Base-by-base conservation (phyloP, 2,888 invertebrate species). In the Nomada hirtipes region DNA sequence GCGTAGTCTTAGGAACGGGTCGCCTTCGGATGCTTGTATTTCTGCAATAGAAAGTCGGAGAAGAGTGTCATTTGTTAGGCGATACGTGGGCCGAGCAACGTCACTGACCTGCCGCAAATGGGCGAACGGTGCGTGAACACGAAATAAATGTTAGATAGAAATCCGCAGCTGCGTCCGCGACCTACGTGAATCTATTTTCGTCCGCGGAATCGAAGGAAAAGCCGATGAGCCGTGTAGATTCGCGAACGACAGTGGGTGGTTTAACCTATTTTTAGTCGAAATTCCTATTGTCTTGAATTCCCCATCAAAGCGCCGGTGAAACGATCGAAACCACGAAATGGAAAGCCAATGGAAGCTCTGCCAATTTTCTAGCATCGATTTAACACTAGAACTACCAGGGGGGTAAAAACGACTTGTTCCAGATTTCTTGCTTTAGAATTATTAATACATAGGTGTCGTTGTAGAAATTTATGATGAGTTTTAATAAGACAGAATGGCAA, bases 81-180 rank as follows among this genome's bases (percentile, higher is more conserved):
- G 80, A 78, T 86, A 85, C 89, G 88, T 88, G 84, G 86, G 86
- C 71, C 23, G 84, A 23, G 61, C 50, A 65, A 70, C 86, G 88
- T 83, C 83, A 83, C 88, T 89, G 89, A 89, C 88, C 88, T 88
- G 65, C 81, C 86, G 74, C 84, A 86, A 85, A 83, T 79, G 79
- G 86, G 26, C 50, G 76, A 82, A 81, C 84, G 79, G 71, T 87
- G 69, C 79, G 71, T 67, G 82, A 77, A 81, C 80, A 83, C 85
- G 78, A 88, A 83, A 86, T 75, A 89, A 89, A 88, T 82, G 69
- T 72, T 84, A 81, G 89, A 86, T 72, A 59, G 84, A 85, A 81
- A 83, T 83, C 61, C 79, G 72, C 87, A 82, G 81, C 83, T 79
- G 87, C 70, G 78, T 57, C 71, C 79, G 44, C 88, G 83, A 87